These are phyloP conservation scores for Cranoglanis bouderius DNA, from an alignment of 2,113 vertebrate genomes.

Conservation along the genomic window DNA sequence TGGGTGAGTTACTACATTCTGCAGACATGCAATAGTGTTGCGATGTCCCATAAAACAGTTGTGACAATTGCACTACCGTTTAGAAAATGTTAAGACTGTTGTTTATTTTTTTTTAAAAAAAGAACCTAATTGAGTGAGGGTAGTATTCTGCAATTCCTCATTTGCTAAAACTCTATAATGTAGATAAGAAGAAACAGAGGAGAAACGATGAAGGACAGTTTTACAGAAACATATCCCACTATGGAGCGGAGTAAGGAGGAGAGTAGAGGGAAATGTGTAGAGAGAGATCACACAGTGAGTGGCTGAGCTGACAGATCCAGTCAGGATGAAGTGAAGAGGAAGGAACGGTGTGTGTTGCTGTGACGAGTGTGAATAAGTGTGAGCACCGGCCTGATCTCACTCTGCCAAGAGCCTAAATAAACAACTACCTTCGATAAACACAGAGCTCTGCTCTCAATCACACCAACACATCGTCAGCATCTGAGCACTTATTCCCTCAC, in stretches of 20 bases:
- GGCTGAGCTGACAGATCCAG: not conserved
- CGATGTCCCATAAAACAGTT: too few relatives aligned
- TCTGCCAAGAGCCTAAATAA: not conserved
- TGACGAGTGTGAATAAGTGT: slow-evolving; percentile 26
- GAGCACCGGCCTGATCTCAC: slow-evolving; percentile 6
- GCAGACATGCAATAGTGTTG: too few relatives aligned
- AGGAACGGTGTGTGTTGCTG: not conserved
- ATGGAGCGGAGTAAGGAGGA: not conserved
- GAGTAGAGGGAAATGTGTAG: not conserved
- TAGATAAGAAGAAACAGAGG: not conserved
- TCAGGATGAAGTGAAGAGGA: slow-evolving; percentile 9
- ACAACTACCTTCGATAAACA: not conserved
- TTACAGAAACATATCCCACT: not conserved
- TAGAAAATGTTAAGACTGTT: too few relatives aligned
- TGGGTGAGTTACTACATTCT: too few relatives aligned
- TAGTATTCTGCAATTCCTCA: not conserved
- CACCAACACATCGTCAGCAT: not conserved
- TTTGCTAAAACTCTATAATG: not conserved
- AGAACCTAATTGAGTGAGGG: not conserved
- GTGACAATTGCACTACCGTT: too few relatives aligned
- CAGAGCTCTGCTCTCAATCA: not conserved
- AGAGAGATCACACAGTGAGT: not conserved
- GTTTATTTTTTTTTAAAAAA: too few relatives aligned
- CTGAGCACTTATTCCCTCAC: not conserved
- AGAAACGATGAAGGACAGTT: not conserved